A percentile compares a stretch with the other conserved stretches of the same genome.
These are phyloP conservation scores for Chalcis sispes DNA, from an alignment of 2,888 invertebrate genomes.

Conservation along the genomic window DNA sequence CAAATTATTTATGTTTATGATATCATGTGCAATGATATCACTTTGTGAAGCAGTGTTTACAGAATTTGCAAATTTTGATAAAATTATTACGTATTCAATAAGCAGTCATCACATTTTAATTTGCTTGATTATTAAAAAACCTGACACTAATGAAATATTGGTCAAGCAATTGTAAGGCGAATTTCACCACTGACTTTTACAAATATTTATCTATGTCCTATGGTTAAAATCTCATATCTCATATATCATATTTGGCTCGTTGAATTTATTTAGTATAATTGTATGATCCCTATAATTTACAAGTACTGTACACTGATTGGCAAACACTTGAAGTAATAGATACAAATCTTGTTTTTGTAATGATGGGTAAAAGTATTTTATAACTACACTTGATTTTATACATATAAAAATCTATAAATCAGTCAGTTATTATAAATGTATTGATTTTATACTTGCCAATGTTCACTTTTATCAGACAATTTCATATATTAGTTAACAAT, in stretches of 20 bases:
- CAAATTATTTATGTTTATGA: not conserved
- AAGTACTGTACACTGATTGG: slow-evolving; percentile 33
- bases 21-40: slow-evolving; percentile 13
- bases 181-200: slow-evolving; percentile 33
- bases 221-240: slow-evolving; percentile 3
- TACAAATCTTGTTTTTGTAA: slow-evolving; percentile 2
- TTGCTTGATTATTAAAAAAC: slow-evolving; percentile 56
- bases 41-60: slow-evolving; percentile 15
- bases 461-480: slow-evolving; percentile 14
- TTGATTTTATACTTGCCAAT: not conserved
- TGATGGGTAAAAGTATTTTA: slow-evolving; percentile 4
- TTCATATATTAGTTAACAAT: not conserved
- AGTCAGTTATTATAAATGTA: slow-evolving; percentile 17
- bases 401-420: slow-evolving; percentile 38
- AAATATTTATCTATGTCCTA: not conserved
- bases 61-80: slow-evolving; percentile 19
- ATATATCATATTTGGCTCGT: slow-evolving; percentile 30
- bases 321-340: slow-evolving; percentile 11
- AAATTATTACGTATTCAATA: slow-evolving; percentile 4
- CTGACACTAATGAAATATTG: slow-evolving; percentile 64
- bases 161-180: slow-evolving; percentile 62
- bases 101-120: slow-evolving; percentile 14
- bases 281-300: slow-evolving; percentile 26
- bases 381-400: slow-evolving; percentile 18
- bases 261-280: slow-evolving; percentile 9